Evolutionary conservation across 2,113 vertebrate genomes (phyloP).

Genomic region (Brachyhypopomus gauderio): DNA sequence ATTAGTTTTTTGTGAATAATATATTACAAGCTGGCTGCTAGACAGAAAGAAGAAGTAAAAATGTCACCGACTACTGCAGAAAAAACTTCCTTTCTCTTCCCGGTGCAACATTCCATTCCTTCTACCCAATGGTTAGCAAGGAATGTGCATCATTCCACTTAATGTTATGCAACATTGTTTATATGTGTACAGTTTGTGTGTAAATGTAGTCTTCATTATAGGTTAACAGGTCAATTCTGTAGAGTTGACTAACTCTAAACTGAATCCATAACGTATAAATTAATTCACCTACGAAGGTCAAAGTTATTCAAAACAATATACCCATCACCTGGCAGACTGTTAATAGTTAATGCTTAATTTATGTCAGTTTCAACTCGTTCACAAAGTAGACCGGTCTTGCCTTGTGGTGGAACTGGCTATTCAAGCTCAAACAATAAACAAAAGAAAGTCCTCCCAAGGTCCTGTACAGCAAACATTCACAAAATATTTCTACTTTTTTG

Average conservation of each 20-base stretch:
- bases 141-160: not conserved
- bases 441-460: constrained; percentile 6
- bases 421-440: constrained; percentile 33
- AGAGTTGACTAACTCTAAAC: not conserved
- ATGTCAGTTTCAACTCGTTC: not conserved
- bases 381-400: not conserved
- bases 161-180: not conserved
- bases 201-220: not conserved
- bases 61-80: too few species aligned
- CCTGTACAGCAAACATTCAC: constrained; percentile 20
- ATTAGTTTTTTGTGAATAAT: not conserved
- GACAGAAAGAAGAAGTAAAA: not conserved
- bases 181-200: too few species aligned
- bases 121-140: too few species aligned
- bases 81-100: not conserved
- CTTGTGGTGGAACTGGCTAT: constrained; percentile 36
- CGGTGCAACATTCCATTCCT: not conserved
- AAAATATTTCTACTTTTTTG: constrained; percentile 10
- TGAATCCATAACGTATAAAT: not conserved
- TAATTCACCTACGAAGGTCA: not conserved
- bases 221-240: not conserved
- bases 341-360: not conserved
- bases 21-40: not conserved
- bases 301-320: too few species aligned
- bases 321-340: not conserved